A percentile compares a stretch with the other conserved stretches of the same genome.
phyloP scores from a whole-genome alignment of 2,797 vertebrate species.

The Argyrosomus regius region DNA sequence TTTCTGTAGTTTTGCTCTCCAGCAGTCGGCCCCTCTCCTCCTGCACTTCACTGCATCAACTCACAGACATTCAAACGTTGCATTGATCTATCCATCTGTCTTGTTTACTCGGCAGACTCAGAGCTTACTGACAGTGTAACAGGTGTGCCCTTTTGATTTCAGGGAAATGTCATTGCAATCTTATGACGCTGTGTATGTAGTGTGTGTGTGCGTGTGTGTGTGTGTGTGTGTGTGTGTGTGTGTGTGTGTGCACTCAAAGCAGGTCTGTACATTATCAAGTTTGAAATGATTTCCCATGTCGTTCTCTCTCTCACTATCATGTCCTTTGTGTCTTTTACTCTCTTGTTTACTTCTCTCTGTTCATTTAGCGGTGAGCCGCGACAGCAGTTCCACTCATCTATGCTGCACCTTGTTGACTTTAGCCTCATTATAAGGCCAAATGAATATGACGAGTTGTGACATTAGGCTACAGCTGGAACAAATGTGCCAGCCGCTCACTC shows the following conservation, averaged over 20 bases:
- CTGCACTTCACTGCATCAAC: constrained; percentile 42
- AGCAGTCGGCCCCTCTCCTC: constrained; percentile 20
- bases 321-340: constrained; percentile 17
- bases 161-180: constrained; percentile 55
- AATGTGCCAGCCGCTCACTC: constrained; percentile 81
- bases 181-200: constrained; percentile 22
- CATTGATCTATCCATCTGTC: constrained; percentile 58
- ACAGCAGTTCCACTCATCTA: constrained; percentile 57
- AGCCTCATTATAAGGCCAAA: constrained; percentile 86
- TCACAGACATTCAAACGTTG: constrained; percentile 36
- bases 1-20: background rate
- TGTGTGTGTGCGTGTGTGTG: constrained; percentile 23
- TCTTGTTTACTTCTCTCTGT: constrained; percentile 34
- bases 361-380: constrained; percentile 46
- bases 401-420: constrained; percentile 83
- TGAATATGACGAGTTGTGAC: constrained; percentile 88
- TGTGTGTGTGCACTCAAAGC: constrained; percentile 13
- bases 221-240: constrained; percentile 19
- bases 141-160: constrained; percentile 65
- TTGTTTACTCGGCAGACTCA: constrained; percentile 45
- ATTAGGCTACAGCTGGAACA: constrained; percentile 87
- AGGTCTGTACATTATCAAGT: constrained; percentile 42
- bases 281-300: constrained; percentile 54
- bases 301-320: constrained; percentile 10
- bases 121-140: constrained; percentile 47